Percentiles rank a stretch among this genome's conserved stretches.
Conservation (phyloP, 2,888 invertebrate genomes). For the Dynastes tityus region DNA sequence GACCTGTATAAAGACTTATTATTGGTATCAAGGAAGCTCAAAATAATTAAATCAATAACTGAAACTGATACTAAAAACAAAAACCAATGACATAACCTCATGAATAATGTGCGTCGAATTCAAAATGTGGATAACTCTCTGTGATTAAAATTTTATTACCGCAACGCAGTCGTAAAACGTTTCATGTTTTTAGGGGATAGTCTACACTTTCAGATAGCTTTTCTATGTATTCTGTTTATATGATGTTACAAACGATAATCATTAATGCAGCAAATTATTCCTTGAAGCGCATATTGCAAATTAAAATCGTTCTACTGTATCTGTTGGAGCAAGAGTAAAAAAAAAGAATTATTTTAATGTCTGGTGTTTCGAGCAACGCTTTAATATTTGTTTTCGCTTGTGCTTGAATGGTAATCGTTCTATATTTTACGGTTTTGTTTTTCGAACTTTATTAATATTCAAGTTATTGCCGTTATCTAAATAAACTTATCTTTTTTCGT, state of each 20-base stretch:
- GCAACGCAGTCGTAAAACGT: slow-evolving; percentile 9
- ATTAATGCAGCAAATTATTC: no score
- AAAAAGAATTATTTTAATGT: no score
- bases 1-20: no score
- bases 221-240: neutral
- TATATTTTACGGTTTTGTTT: no score
- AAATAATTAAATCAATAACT: neutral
- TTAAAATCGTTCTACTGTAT: no score
- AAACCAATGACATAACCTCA: neutral
- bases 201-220: neutral
- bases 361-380: no score
- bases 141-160: slow-evolving; percentile 17
- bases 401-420: no score
- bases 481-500: slow-evolving; percentile 2
- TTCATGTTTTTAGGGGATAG: neutral
- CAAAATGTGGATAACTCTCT: slow-evolving; percentile 7
- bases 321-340: no score
- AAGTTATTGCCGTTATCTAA: neutral
- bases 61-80: slow-evolving; percentile 14
- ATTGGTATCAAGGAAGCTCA: no score
- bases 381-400: no score
- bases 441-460: neutral
- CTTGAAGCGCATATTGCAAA: no score
- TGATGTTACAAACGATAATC: neutral
- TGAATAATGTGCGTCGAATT: neutral